A percentile compares a stretch with the other conserved stretches of the same genome.
Conservation (phyloP, 2,797 vertebrate genomes). For the Parauchenoglanis ngamensis region DNA sequence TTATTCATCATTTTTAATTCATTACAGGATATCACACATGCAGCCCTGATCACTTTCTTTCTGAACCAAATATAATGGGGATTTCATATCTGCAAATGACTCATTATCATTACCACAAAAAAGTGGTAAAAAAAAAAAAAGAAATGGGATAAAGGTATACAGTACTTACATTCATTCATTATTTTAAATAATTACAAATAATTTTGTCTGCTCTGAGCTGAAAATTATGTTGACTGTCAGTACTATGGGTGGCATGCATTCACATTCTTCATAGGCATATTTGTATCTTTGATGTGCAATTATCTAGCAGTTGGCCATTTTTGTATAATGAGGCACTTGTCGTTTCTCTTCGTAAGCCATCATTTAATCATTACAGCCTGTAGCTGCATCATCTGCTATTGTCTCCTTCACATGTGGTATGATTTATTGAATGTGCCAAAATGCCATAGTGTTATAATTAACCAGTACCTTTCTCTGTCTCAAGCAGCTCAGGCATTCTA, state of each 20-base stretch:
- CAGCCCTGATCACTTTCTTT: not conserved
- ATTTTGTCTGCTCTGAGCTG: not conserved
- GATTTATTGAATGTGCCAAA: conserved; percentile 58
- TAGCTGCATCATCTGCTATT: conserved; percentile 66
- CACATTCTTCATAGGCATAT: conserved; percentile 24
- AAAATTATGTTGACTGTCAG: conserved; percentile 24
- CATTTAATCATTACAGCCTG: conserved; percentile 56
- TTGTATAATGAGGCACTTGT: conserved; percentile 58
- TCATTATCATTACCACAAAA: not conserved
- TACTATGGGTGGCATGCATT: conserved; percentile 21
- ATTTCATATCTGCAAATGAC: not conserved
- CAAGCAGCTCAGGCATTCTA: conserved; percentile 41
- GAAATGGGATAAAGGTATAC: not conserved
- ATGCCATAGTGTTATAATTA: conserved; percentile 67
- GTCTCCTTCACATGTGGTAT: conserved; percentile 62
- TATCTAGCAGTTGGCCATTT: conserved; percentile 55
- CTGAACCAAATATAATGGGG: not conserved
- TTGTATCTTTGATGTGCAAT: conserved; percentile 58
- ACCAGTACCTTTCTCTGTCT: conserved; percentile 53
- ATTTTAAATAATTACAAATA: no score
- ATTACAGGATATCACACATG: conserved; percentile 16
- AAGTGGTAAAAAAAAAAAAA: not conserved
- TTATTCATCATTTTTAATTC: conserved; percentile 38
- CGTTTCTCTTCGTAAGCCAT: conserved; percentile 47
- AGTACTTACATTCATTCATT: not conserved